phyloP scores from a whole-genome alignment of 2,888 invertebrate species.

The Xanthia togata region DNA sequence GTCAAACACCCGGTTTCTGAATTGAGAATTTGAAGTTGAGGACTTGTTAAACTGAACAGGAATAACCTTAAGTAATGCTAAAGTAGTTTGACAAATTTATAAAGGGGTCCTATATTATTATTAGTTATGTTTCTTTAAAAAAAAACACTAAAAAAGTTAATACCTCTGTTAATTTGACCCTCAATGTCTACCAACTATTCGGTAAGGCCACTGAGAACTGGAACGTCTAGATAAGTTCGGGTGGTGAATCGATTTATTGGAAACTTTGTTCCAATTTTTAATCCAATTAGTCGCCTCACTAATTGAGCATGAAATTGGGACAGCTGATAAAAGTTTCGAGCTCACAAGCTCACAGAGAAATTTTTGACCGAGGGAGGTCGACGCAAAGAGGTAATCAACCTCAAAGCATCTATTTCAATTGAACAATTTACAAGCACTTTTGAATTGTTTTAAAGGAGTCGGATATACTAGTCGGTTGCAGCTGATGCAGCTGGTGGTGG shows the following conservation, averaged over 20 bases:
- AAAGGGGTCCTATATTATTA: no score
- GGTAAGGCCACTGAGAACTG: conserved; percentile 8
- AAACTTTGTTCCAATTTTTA: conserved; percentile 45
- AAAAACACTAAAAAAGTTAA: no score
- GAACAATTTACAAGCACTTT: no score
- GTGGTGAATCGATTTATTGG: conserved; percentile 39
- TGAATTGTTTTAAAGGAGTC: no score
- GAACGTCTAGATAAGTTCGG: conserved; percentile 14
- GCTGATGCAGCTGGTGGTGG: no score
- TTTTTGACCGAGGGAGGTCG: neutral
- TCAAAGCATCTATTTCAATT: no score
- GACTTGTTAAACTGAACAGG: no score
- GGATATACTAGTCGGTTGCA: no score
- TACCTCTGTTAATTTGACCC: neutral
- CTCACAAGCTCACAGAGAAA: conserved; percentile 9
- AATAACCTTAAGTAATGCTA: no score
- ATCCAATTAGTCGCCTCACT: conserved; percentile 42
- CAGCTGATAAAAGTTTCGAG: conserved; percentile 33
- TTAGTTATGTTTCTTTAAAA: no score
- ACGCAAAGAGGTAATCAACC: neutral
- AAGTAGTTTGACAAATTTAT: no score
- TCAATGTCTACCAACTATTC: conserved; percentile 3
- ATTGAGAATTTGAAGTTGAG: no score
- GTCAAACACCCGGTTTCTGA: neutral
- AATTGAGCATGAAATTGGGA: conserved; percentile 41